Conservation (phyloP, 2,888 invertebrate species). For the Apodemia zela region DNA sequence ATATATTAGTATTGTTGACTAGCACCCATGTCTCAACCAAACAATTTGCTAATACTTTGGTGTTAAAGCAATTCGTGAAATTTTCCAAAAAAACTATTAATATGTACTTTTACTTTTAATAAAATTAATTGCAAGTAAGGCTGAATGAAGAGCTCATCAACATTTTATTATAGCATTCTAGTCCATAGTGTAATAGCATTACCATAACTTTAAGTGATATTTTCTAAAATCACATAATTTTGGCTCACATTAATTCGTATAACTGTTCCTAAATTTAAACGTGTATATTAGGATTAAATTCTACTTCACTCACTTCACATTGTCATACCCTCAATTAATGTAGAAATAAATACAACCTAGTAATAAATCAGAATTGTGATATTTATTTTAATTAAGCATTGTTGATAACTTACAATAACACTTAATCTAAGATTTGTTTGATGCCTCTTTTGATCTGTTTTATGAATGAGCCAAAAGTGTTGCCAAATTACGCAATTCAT, state of each 20-base stretch:
- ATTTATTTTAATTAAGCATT: conserved; percentile 45
- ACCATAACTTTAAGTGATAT: not conserved
- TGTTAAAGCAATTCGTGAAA: no score
- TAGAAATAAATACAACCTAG: conserved; percentile 42
- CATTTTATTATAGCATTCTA: conserved; percentile 13
- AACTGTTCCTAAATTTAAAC: conserved; percentile 22
- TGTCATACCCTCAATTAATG: conserved; percentile 38
- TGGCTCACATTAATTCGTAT: conserved; percentile 16
- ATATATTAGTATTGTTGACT: no score
- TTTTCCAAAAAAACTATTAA: no score
- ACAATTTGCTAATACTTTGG: no score
- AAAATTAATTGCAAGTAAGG: not conserved
- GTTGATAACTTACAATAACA: conserved; percentile 23
- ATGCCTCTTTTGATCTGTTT: conserved; percentile 42
- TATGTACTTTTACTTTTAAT: not conserved
- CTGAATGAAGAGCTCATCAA: conserved; percentile 5
- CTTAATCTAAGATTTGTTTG: conserved; percentile 15
- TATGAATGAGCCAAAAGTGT: conserved; percentile 71
- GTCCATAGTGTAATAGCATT: conserved; percentile 12
- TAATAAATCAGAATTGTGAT: conserved; percentile 62
- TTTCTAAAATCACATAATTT: conserved; percentile 8
- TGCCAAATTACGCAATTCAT: conserved; percentile 67
- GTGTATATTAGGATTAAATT: conserved; percentile 12
- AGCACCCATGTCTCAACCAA: no score
- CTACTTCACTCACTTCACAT: conserved; percentile 9